Evolutionary conservation across 64 coral and sea anemone genomes (phyloP).

Genomic region (Dendrophyllia cribrosa): DNA sequence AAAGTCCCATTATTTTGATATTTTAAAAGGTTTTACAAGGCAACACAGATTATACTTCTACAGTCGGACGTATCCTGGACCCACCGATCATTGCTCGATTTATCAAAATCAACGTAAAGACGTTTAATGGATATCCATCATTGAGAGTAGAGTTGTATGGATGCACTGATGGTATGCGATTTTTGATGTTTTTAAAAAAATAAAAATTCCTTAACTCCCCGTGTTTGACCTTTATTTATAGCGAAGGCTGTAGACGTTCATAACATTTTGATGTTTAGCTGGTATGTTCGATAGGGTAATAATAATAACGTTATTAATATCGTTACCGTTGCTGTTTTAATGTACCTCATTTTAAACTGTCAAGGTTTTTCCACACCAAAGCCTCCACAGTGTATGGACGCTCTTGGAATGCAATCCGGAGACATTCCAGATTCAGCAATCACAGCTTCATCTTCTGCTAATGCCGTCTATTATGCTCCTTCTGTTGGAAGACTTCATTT

Average conservation of each 20-base stretch:
- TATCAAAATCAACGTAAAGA: conserved; percentile 36
- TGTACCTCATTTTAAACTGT: too few species aligned
- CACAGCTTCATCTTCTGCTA: conserved; percentile 49
- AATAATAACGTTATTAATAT: too few species aligned
- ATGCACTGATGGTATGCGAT: conserved; percentile 22
- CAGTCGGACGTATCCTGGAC: conserved; percentile 35
- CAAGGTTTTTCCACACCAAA: background rate
- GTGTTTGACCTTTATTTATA: too few species aligned
- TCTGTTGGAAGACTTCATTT: conserved; percentile 40
- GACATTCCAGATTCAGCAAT: conserved; percentile 28
- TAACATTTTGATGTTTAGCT: too few species aligned
- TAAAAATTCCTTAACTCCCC: background rate
- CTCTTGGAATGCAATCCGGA: conserved; percentile 39
- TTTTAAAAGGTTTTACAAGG: conserved; percentile 48
- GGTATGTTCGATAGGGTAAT: too few species aligned
- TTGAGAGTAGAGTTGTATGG: conserved; percentile 76
- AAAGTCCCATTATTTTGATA: too few species aligned
- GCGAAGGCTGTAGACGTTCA: too few species aligned
- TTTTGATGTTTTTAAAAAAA: background rate
- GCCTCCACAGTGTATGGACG: conserved; percentile 12
- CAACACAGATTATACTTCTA: conserved; percentile 35
- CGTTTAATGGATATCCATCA: conserved; percentile 18
- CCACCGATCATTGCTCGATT: conserved; percentile 56
- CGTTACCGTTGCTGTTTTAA: too few species aligned
- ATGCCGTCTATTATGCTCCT: conserved; percentile 11